Conservation (phyloP, 64 coral and sea anemone species). For the Trachythela sp. region DNA sequence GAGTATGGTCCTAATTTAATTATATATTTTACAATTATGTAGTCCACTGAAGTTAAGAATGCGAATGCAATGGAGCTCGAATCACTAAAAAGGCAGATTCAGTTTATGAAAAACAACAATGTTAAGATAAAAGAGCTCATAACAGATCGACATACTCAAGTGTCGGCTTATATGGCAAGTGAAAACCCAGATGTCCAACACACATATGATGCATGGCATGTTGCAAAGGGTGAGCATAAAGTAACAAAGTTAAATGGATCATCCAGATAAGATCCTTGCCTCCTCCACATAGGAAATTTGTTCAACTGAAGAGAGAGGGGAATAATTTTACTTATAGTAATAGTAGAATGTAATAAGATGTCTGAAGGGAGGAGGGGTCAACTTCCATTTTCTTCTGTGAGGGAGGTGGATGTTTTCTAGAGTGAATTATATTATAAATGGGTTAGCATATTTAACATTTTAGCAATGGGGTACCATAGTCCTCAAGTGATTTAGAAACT, state of each 20-base stretch:
- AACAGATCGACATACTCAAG: conserved; percentile 17
- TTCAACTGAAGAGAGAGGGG: not conserved
- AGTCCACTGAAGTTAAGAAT: conserved; percentile 27
- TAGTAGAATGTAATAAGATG: not conserved
- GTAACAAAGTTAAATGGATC: not conserved
- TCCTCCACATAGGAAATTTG: not conserved
- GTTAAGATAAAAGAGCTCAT: not conserved
- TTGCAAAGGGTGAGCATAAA: conserved; percentile 17
- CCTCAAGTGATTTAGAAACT: no score
- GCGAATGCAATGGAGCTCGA: conserved; percentile 10
- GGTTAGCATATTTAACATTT: not conserved
- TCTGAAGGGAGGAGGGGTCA: no score
- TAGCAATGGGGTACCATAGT: not conserved
- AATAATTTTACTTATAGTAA: no score
- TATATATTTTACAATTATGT: conserved; percentile 1
- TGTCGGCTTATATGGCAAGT: conserved; percentile 15
- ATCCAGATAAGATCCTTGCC: not conserved
- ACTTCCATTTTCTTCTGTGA: no score
- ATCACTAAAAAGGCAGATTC: conserved; percentile 21
- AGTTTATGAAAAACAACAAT: conserved; percentile 11
- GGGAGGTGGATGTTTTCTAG: no score
- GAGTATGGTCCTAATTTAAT: not conserved
- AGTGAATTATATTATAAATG: no score
- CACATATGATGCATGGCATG: conserved; percentile 27
- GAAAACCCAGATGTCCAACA: conserved; percentile 10